Evolutionary conservation across 2,113 vertebrate species (phyloP).

Genomic region (Spea multiplicata): DNA sequence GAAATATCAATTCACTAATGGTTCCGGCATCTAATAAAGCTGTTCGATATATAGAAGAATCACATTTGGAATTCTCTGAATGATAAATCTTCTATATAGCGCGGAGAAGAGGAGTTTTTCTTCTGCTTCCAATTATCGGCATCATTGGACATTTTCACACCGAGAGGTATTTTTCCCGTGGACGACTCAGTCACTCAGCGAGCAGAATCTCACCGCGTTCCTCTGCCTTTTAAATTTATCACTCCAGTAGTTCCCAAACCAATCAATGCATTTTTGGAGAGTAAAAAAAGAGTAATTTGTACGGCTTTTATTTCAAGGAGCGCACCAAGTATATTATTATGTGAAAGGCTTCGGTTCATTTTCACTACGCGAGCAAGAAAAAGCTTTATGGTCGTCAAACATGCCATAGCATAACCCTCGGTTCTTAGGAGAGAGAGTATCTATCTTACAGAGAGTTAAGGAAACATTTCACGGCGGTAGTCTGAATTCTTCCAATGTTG

Average conservation of each 20-base stretch:
- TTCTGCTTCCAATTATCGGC: constrained; percentile 16
- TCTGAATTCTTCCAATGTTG: too few species aligned
- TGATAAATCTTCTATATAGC: background rate
- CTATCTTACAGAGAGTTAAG: background rate
- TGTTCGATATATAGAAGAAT: background rate
- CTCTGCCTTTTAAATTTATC: background rate
- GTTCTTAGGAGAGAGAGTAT: background rate
- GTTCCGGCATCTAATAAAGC: background rate
- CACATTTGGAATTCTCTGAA: background rate
- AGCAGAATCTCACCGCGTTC: background rate
- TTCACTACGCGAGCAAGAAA: background rate
- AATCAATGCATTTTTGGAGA: background rate
- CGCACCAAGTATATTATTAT: background rate
- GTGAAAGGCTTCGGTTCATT: background rate
- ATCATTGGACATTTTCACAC: constrained; percentile 5
- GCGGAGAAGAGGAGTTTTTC: background rate
- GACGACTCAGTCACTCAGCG: background rate
- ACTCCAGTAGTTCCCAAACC: background rate
- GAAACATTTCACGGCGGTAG: too few species aligned
- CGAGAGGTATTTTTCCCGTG: background rate
- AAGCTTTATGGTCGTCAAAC: background rate
- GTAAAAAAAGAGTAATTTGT: background rate
- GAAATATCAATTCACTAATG: too few species aligned
- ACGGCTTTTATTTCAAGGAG: background rate
- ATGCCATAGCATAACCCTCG: background rate